phyloP scores from a whole-genome alignment of 2,888 invertebrate species.

The Octonoba sinensis region DNA sequence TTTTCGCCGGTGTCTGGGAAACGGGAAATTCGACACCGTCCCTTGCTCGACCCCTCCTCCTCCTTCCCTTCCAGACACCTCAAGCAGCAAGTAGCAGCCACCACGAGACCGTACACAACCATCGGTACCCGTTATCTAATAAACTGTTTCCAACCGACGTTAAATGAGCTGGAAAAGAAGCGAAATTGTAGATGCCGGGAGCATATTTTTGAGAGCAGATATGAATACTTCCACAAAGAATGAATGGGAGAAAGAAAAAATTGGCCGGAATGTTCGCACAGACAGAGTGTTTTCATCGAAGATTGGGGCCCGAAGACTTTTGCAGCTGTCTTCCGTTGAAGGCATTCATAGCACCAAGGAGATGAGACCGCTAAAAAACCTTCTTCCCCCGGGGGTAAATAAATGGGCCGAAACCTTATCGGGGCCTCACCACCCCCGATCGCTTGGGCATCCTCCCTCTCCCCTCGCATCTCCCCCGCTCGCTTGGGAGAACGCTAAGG shows the following conservation, averaged over 20 bases:
- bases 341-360: slow-evolving; percentile 50
- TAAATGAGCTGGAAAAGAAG: slow-evolving; percentile 61
- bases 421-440: slow-evolving; percentile 61
- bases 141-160: slow-evolving; percentile 55
- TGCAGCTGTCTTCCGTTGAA: slow-evolving; percentile 59
- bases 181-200: slow-evolving; percentile 61
- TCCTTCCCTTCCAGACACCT: slow-evolving; percentile 26
- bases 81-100: slow-evolving; percentile 10
- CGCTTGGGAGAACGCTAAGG: slow-evolving; percentile 17
- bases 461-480: slow-evolving; percentile 3
- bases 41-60: slow-evolving; percentile 11
- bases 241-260: slow-evolving; percentile 33
- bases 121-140: slow-evolving; percentile 54
- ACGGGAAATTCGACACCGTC: slow-evolving; percentile 46
- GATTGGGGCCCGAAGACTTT: slow-evolving; percentile 43
- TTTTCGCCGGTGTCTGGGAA: slow-evolving; percentile 22
- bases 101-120: background rate
- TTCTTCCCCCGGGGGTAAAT: slow-evolving; percentile 54
- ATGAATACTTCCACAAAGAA: slow-evolving; percentile 58
- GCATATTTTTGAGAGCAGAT: slow-evolving; percentile 59
- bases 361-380: slow-evolving; percentile 41
- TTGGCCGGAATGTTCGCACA: slow-evolving; percentile 21
- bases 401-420: slow-evolving; percentile 64
- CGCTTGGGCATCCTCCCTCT: background rate
- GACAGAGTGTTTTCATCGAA: slow-evolving; percentile 48